Base-by-base conservation (phyloP, 2,888 invertebrate species). In the Dicycla oo region DNA sequence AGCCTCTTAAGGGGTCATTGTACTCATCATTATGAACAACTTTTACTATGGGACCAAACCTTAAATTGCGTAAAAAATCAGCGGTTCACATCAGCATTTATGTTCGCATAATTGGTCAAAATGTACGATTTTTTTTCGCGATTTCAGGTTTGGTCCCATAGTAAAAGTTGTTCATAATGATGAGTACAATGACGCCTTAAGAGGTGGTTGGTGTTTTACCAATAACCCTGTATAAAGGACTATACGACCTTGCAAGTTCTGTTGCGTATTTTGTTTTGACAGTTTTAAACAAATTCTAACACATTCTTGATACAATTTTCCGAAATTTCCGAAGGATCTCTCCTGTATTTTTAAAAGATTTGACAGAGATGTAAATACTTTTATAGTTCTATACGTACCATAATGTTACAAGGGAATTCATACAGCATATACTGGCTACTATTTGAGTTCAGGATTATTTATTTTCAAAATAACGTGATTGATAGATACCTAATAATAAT, bases 211-310 rank as follows among this genome's bases (percentile, higher is more conserved):
- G n/a, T n/a, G n/a, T n/a, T n/a, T n/a, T n/a, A n/a, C n/a, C n/a
- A n/a, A n/a, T n/a, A n/a, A n/a, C n/a, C n/a, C n/a, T n/a, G n/a
- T 20, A 43, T 5, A 7, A 47, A 75, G 51, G 30, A 61, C 57
- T n/a, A n/a, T 1, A n/a, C 8, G 53, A 47, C 58, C 49, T 78
- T 78, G 38, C 43, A 13, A 56, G 61, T 40, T 23, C 18, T 30
- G 8, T 53, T 61, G 66, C 51, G 53, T 51, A 45, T n/a, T n/a
- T n/a, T 40, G 26, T 23, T 78, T 45, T 53, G 49, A 53, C 18
- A 23, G 38, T n/a, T 76, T 54, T 47, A 15, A 64, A 66, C 1
- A 15, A 13, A 49, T 30, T 38, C 0, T 54, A 15, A 15, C 3
- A 34, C 7, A 20, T 49, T 13, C 7, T 38, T 66, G 23, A 30